A percentile compares a stretch with the other conserved stretches of the same genome.
Evolutionary conservation across 2,797 vertebrate species (phyloP).

Genomic region (Lacerta bilineata): DNA sequence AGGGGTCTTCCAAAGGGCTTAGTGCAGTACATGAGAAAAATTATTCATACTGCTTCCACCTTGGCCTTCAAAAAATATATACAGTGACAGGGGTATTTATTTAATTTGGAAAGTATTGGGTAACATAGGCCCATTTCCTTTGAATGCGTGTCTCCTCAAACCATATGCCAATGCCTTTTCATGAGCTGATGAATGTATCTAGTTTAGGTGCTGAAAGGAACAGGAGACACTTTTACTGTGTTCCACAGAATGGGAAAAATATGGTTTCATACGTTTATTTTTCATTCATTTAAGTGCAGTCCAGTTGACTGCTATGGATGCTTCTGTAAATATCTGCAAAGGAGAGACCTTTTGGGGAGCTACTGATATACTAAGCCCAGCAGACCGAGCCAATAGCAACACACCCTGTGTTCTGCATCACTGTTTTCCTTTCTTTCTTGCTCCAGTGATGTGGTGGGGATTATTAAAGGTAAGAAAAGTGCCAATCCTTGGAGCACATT

Average conservation of each 20-base stretch:
- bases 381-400: conserved; percentile 47
- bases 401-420: neutral
- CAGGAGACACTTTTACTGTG: conserved; percentile 50
- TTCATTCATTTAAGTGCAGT: conserved; percentile 51
- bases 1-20: conserved; percentile 54
- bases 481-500: neutral
- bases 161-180: conserved; percentile 34
- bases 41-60: neutral
- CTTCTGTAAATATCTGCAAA: conserved; percentile 59
- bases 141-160: neutral
- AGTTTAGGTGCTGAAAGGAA: conserved; percentile 48
- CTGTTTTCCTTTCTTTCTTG: conserved; percentile 36
- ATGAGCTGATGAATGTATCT: conserved; percentile 25
- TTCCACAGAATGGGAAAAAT: conserved; percentile 65
- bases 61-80: conserved; percentile 37
- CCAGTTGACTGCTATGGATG: conserved; percentile 36
- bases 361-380: conserved; percentile 20
- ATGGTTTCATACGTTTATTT: conserved; percentile 58
- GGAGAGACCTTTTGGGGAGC: conserved; percentile 38
- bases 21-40: conserved; percentile 27
- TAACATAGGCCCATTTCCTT: conserved; percentile 21
- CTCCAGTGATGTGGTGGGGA: conserved; percentile 27
- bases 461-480: neutral
- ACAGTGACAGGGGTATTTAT: neutral
- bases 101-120: conserved; percentile 46